These are phyloP conservation scores for Hypena proboscidalis DNA, from an alignment of 2,888 invertebrate species.

Conservation along the genomic window DNA sequence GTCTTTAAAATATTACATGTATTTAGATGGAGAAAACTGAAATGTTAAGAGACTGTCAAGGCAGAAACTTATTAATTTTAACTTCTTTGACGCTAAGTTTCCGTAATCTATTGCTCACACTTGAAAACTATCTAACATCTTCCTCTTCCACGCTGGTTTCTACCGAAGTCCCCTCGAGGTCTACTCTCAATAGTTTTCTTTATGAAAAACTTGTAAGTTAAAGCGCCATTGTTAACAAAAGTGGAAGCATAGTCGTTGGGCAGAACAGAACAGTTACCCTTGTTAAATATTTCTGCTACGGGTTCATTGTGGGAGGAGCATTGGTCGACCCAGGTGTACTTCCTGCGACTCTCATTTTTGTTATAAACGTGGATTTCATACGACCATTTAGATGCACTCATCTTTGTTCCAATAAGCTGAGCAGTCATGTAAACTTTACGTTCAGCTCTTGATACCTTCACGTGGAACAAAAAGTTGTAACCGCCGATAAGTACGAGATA, in stretches of 20 bases:
- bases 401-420: constrained; percentile 60
- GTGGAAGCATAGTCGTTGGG: constrained; percentile 40
- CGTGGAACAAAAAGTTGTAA: constrained; percentile 61
- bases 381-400: constrained; percentile 65
- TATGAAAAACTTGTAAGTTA: constrained; percentile 34
- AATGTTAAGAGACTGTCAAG: too few relatives aligned
- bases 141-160: constrained; percentile 4
- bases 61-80: too few relatives aligned
- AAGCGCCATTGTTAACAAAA: constrained; percentile 21
- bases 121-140: background rate
- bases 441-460: constrained; percentile 47
- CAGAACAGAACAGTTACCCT: constrained; percentile 52
- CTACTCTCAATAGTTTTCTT: constrained; percentile 13
- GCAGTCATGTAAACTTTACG: constrained; percentile 56
- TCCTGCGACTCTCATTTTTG: constrained; percentile 61
- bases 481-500: constrained; percentile 51
- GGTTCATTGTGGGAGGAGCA: constrained; percentile 50
- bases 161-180: constrained; percentile 2
- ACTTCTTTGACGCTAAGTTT: too few relatives aligned
- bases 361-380: constrained; percentile 71
- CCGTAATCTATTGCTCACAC: too few relatives aligned
- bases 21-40: too few relatives aligned
- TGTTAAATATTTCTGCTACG: constrained; percentile 46
- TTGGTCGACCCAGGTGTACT: constrained; percentile 51
- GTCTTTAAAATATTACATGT: too few relatives aligned